Percentiles rank a stretch among this genome's conserved stretches.
These are phyloP conservation scores for Lomographa bimaculata DNA, from an alignment of 2,888 invertebrate species.

Conservation along the genomic window DNA sequence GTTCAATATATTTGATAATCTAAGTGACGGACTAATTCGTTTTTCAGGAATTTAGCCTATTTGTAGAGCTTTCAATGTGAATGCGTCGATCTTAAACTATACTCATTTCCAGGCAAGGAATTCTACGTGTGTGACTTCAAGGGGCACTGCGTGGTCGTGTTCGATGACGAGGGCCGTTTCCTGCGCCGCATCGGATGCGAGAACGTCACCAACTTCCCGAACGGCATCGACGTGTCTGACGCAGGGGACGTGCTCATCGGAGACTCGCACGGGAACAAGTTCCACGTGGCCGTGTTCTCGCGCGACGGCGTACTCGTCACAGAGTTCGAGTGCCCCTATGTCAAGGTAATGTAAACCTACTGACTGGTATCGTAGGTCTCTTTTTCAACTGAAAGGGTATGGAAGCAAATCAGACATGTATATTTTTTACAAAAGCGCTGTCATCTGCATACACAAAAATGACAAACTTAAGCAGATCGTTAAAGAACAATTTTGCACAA, in stretches of 20 bases:
- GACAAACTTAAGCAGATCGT: no score
- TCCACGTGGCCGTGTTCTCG: slow-evolving; percentile 98
- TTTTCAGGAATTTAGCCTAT: no score
- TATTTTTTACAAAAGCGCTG: no score
- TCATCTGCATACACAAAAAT: no score
- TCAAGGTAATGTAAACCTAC: slow-evolving; percentile 87
- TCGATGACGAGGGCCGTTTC: slow-evolving; percentile 96
- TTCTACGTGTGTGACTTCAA: slow-evolving; percentile 99
- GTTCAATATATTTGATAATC: no score
- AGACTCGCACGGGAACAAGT: slow-evolving; percentile 98
- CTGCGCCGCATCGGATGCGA: slow-evolving; percentile 97
- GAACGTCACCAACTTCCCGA: slow-evolving; percentile 98
- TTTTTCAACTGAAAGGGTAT: no score
- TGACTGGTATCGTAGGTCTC: no score
- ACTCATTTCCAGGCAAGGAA: slow-evolving; percentile 91
- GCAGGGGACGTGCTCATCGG: slow-evolving; percentile 98
- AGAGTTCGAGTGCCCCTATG: slow-evolving; percentile 98
- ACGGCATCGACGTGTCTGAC: slow-evolving; percentile 98
- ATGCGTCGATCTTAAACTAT: no score
- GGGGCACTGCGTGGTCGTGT: slow-evolving; percentile 98
- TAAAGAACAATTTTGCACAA: no score
- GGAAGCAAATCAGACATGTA: no score
- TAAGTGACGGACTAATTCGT: no score
- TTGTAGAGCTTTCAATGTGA: no score
- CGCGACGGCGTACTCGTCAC: slow-evolving; percentile 93